Percentiles rank a stretch among this genome's conserved stretches.
Conservation (phyloP, 2,888 invertebrate genomes). For the Melanophora roralis region DNA sequence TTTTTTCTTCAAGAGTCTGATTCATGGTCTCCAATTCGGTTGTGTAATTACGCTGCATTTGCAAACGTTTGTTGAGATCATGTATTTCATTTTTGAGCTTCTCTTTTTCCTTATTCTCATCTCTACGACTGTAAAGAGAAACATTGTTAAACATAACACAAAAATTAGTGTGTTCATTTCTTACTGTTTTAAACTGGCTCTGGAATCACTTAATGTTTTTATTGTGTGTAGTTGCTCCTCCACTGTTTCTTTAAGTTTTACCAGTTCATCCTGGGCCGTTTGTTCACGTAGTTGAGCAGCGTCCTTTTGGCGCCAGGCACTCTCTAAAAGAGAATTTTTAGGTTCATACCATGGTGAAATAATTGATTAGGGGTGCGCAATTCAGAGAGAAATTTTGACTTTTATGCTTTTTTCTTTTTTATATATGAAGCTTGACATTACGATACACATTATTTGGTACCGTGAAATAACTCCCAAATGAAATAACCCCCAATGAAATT, state of each 20-base stretch:
- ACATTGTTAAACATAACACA: neutral
- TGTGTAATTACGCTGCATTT: conserved; percentile 73
- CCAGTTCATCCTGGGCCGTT: conserved; percentile 73
- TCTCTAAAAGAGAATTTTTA: conserved; percentile 66
- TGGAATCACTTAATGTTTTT: conserved; percentile 71
- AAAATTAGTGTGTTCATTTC: neutral
- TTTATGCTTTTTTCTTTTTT: no score
- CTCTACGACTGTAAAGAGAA: conserved; percentile 62
- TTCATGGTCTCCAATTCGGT: conserved; percentile 75
- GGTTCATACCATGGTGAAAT: neutral
- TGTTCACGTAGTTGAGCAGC: conserved; percentile 76
- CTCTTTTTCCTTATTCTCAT: conserved; percentile 74
- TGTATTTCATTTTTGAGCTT: conserved; percentile 73
- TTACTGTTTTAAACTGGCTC: conserved; percentile 68
- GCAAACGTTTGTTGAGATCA: conserved; percentile 73
- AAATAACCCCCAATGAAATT: no score
- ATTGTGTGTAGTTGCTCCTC: conserved; percentile 71
- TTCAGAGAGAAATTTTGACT: no score
- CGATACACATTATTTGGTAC: no score
- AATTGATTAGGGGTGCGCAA: no score
- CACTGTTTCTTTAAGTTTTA: conserved; percentile 72
- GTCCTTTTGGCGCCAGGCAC: conserved; percentile 76
- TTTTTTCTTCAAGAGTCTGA: conserved; percentile 73
- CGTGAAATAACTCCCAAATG: no score
- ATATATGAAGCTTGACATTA: no score